These are phyloP conservation scores for Tinea semifulvella DNA, from an alignment of 2,888 invertebrate species.

Conservation along the genomic window DNA sequence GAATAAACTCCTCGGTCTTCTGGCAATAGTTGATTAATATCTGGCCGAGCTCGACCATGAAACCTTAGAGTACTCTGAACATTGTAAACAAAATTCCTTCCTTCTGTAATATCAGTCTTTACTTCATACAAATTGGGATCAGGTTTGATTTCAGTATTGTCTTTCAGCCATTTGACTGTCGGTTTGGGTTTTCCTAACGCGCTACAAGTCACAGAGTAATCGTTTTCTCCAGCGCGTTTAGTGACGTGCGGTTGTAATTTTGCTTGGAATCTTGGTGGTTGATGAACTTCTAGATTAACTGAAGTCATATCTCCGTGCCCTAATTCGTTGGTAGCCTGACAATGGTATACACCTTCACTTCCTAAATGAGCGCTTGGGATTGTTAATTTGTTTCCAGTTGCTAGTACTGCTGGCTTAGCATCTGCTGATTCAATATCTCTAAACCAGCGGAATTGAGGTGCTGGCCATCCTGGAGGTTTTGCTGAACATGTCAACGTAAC, in stretches of 20 bases:
- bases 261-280: conserved; percentile 85
- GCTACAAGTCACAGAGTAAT: conserved; percentile 83
- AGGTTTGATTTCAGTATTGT: conserved; percentile 80
- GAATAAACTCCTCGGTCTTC: conserved; percentile 88
- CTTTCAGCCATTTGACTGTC: conserved; percentile 85
- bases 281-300: conserved; percentile 86
- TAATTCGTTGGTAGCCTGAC: conserved; percentile 89
- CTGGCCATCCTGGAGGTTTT: conserved; percentile 92
- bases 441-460: conserved; percentile 91
- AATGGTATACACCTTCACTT: conserved; percentile 89
- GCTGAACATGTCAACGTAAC: conserved; percentile 87
- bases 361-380: conserved; percentile 86
- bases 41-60: conserved; percentile 79
- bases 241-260: conserved; percentile 86
- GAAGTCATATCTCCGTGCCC: conserved; percentile 88
- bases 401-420: conserved; percentile 72
- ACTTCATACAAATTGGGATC: conserved; percentile 84
- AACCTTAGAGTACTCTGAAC: conserved; percentile 86
- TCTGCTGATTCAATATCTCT: conserved; percentile 73
- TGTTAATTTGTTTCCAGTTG: conserved; percentile 83
- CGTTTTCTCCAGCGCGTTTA: conserved; percentile 79
- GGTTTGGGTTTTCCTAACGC: conserved; percentile 91
- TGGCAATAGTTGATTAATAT: conserved; percentile 79
- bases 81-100: conserved; percentile 80
- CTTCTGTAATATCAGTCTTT: conserved; percentile 78